Evolutionary conservation across 2,797 vertebrate species (phyloP).

Genomic region (Enoplosus armatus): DNA sequence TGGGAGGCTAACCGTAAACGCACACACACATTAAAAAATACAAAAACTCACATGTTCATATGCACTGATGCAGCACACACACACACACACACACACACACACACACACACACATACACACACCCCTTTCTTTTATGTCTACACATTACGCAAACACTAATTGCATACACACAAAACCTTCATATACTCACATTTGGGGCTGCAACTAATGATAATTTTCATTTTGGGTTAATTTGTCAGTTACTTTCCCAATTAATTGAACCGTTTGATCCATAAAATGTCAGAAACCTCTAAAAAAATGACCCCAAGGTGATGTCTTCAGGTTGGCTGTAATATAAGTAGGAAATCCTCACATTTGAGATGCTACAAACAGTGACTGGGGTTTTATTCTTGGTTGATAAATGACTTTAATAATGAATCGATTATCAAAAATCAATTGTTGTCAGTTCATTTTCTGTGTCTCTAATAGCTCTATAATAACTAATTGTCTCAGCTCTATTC

Average conservation of each 20-base stretch:
- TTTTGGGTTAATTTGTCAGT: not conserved
- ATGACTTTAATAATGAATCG: slow-evolving; percentile 9
- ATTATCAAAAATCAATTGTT: slow-evolving; percentile 2
- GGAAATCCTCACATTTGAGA: no score
- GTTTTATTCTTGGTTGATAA: no score
- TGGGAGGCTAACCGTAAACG: slow-evolving; percentile 78
- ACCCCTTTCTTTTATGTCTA: slow-evolving; percentile 8
- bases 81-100: slow-evolving; percentile 17
- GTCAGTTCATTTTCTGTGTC: slow-evolving; percentile 9
- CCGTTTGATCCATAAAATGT: not conserved
- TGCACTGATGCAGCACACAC: slow-evolving; percentile 21
- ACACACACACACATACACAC: not conserved
- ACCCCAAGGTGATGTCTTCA: not conserved
- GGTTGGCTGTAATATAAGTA: no score
- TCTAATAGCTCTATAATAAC: slow-evolving; percentile 40
- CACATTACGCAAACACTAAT: not conserved
- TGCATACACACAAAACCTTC: not conserved
- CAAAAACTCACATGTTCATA: slow-evolving; percentile 18
- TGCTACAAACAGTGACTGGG: no score
- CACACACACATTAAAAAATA: slow-evolving; percentile 42
- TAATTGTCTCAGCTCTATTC: slow-evolving; percentile 39
- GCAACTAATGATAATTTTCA: slow-evolving; percentile 3
- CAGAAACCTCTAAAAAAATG: not conserved
- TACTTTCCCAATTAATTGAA: not conserved
- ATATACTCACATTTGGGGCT: not conserved